Evolutionary conservation across 1,140 invertebrate genomes (phyloP).

Genomic region (Stenopsyche tienmushanensis): DNA sequence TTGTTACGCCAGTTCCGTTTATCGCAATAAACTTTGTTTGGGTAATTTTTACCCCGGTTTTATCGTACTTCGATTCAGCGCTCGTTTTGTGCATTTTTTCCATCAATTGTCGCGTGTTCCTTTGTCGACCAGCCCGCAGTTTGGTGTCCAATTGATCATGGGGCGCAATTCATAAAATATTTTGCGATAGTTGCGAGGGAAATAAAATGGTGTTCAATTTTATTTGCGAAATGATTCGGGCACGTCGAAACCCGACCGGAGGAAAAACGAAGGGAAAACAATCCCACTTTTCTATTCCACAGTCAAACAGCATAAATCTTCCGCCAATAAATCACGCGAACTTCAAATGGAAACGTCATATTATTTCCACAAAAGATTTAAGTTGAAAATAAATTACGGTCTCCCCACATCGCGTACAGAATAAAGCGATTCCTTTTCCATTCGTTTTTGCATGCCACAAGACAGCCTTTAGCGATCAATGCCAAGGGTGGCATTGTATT

Average conservation of each 20-base stretch:
- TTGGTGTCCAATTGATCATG: not conserved
- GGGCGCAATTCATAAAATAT: not conserved
- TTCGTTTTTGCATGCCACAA: slow-evolving; percentile 6
- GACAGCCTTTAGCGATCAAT: no score
- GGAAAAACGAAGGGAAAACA: slow-evolving; percentile 4
- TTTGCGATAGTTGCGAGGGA: no score
- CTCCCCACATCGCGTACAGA: slow-evolving; percentile 31
- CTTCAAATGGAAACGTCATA: slow-evolving; percentile 43
- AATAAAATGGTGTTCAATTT: no score
- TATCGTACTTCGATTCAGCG: slow-evolving; percentile 3
- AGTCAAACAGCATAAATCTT: slow-evolving; percentile 42
- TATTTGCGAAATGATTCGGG: no score
- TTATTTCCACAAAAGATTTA: slow-evolving; percentile 43
- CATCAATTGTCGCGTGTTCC: slow-evolving; percentile 17
- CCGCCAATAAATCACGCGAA: slow-evolving; percentile 40
- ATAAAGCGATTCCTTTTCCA: slow-evolving; percentile 25
- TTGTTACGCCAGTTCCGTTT: slow-evolving; percentile 16
- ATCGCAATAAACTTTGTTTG: slow-evolving; percentile 31
- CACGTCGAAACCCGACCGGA: no score
- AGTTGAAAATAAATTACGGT: slow-evolving; percentile 43
- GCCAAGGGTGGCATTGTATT: not conserved
- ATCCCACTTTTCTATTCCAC: slow-evolving; percentile 27
- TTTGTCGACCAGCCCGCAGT: not conserved
- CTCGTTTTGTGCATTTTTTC: slow-evolving; percentile 4
- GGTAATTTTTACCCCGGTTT: slow-evolving; percentile 23